A percentile compares a stretch with the other conserved stretches of the same genome.
Evolutionary conservation across 2,113 vertebrate species (phyloP).

Genomic region (Gasterosteus nipponicus): DNA sequence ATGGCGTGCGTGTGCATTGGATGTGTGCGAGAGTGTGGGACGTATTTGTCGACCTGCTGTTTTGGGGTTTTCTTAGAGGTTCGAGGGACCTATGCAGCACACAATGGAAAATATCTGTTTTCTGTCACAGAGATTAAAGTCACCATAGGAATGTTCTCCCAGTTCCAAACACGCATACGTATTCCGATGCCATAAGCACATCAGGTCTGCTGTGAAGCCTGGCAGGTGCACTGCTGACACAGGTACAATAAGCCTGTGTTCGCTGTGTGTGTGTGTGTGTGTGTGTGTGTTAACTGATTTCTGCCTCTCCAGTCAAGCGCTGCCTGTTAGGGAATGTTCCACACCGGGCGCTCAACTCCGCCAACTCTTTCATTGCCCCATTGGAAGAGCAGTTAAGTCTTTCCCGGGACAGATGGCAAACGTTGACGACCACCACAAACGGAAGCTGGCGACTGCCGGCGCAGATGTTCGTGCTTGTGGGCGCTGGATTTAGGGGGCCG

Average conservation of each 20-base stretch:
- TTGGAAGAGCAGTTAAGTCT: constrained; percentile 31
- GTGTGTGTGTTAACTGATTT: constrained; percentile 39
- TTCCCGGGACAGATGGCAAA: constrained; percentile 50
- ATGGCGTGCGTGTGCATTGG: constrained; percentile 10
- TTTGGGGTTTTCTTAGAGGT: not conserved
- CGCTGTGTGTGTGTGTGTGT: constrained; percentile 32
- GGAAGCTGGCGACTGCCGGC: constrained; percentile 30
- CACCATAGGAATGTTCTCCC: not conserved
- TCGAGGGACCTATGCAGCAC: not conserved
- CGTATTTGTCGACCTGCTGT: not conserved
- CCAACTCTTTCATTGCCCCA: constrained; percentile 18
- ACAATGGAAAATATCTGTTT: constrained; percentile 11
- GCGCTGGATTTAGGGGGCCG: constrained; percentile 31
- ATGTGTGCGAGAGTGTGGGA: not conserved
- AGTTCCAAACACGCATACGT: not conserved
- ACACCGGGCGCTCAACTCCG: constrained; percentile 12
- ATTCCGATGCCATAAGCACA: constrained; percentile 38
- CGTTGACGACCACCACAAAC: constrained; percentile 34
- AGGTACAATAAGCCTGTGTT: constrained; percentile 66
- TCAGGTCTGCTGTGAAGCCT: constrained; percentile 29
- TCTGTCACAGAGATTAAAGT: constrained; percentile 11
- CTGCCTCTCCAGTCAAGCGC: constrained; percentile 30
- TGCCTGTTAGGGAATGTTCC: constrained; percentile 40
- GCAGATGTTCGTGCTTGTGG: constrained; percentile 26
- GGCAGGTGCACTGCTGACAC: constrained; percentile 64